Conservation (phyloP, 1,140 invertebrate species). For the Apis dorsata region DNA sequence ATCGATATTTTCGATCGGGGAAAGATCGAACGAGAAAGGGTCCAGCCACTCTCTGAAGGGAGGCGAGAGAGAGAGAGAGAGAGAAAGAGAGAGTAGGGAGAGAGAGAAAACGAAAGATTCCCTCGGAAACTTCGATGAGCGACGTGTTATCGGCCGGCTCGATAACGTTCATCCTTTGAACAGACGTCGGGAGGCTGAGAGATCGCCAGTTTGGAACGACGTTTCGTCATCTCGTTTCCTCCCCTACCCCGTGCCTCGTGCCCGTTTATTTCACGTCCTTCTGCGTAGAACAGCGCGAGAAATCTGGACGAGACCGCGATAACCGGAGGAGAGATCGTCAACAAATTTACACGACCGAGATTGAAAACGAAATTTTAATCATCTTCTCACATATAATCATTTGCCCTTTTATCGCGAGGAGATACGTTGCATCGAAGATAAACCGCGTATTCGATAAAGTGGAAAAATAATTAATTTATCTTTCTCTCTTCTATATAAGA, state of each 20-base stretch:
- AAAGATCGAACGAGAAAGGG: neutral
- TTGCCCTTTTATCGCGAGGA: neutral
- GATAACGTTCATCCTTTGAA: slow-evolving; percentile 74
- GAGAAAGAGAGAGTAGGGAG: neutral
- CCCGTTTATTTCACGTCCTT: slow-evolving; percentile 29
- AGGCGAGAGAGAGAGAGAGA: neutral
- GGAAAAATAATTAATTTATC: neutral
- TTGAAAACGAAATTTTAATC: slow-evolving; percentile 15
- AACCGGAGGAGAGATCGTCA: slow-evolving; percentile 39
- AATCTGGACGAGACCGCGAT: slow-evolving; percentile 38
- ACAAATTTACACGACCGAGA: slow-evolving; percentile 51
- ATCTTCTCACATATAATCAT: neutral
- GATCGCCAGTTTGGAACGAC: slow-evolving; percentile 55
- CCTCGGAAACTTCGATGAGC: slow-evolving; percentile 60
- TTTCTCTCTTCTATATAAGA: neutral
- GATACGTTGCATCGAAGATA: neutral
- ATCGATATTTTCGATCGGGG: neutral
- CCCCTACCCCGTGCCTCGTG: slow-evolving; percentile 18
- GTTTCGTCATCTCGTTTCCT: slow-evolving; percentile 62
- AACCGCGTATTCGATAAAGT: neutral
- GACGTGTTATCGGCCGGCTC: slow-evolving; percentile 47
- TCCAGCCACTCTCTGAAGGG: neutral
- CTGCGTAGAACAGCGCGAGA: slow-evolving; percentile 29
- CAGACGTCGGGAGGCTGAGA: slow-evolving; percentile 53
- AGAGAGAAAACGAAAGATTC: slow-evolving; percentile 49